These are phyloP conservation scores for Halictus rubicundus DNA, from an alignment of 1,140 invertebrate genomes.

Conservation along the genomic window DNA sequence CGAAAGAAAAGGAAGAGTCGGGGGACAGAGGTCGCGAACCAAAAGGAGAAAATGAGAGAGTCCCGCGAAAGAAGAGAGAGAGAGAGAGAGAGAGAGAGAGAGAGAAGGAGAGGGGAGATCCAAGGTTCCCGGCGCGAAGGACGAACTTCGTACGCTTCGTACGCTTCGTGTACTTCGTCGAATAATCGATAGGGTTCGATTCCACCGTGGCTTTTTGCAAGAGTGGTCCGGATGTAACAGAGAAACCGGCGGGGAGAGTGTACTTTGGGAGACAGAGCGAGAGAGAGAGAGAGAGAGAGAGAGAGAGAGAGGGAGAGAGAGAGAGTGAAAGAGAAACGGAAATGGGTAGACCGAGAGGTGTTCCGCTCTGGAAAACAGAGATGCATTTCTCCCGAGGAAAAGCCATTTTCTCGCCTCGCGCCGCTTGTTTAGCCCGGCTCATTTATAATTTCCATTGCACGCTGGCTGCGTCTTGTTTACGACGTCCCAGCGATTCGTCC, in stretches of 20 bases:
- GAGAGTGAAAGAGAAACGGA: not conserved
- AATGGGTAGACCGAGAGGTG: not conserved
- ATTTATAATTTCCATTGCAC: conserved; percentile 59
- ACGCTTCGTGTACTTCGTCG: not conserved
- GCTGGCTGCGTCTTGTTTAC: conserved; percentile 41
- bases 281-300: not conserved
- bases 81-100: not conserved
- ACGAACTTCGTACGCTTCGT: not conserved
- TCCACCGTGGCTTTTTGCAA: conserved; percentile 15
- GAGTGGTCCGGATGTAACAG: conserved; percentile 14
- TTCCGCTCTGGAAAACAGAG: conserved; percentile 52
- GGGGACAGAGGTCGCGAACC: not conserved
- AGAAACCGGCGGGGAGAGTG: conserved; percentile 4
- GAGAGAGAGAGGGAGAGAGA: not conserved
- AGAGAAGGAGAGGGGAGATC: not conserved
- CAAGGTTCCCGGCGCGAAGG: conserved; percentile 14
- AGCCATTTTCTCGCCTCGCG: conserved; percentile 59
- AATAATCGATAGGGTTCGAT: conserved; percentile 40
- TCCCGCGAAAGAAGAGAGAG: not conserved
- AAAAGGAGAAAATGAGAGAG: not conserved
- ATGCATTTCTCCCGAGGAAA: conserved; percentile 48
- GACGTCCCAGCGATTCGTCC: conserved; percentile 15
- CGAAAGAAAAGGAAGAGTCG: not conserved
- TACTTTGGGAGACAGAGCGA: not conserved
- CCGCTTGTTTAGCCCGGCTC: conserved; percentile 53